Conservation (phyloP, 1,140 invertebrate species). For the Caenorhabditis briggsae region DNA sequence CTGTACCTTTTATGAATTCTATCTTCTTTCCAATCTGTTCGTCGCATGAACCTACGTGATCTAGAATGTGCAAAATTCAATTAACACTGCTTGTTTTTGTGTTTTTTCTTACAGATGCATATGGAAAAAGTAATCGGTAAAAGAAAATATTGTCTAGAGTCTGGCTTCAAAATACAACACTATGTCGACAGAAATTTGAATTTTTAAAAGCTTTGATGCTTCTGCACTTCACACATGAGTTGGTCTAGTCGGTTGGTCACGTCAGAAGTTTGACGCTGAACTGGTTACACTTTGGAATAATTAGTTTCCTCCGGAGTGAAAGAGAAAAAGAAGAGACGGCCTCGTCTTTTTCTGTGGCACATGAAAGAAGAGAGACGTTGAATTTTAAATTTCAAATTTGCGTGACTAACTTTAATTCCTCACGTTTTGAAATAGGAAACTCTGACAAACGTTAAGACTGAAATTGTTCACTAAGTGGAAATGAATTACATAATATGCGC, state of each 20-base stretch:
- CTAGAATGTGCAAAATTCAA: background rate
- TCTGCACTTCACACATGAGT: background rate
- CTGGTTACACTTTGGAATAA: slow-evolving; percentile 18
- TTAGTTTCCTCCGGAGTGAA: slow-evolving; percentile 32
- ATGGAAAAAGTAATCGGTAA: no score
- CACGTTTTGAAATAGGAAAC: no score
- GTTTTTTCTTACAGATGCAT: background rate
- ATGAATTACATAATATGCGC: background rate
- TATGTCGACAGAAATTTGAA: no score
- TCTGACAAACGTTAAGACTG: no score
- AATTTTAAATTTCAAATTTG: slow-evolving; percentile 36
- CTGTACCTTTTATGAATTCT: background rate
- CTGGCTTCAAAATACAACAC: no score
- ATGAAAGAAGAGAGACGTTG: no score
- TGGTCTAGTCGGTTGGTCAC: background rate
- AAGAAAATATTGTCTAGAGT: no score
- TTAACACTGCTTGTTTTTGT: background rate
- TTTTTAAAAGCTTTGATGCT: no score
- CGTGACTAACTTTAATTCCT: no score
- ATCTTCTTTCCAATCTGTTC: background rate
- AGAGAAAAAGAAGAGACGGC: background rate
- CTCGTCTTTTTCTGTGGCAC: no score
- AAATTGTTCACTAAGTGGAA: no score
- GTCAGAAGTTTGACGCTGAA: background rate
- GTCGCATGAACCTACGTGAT: background rate